Percentiles rank a stretch among this genome's conserved stretches.
Evolutionary conservation across 2,797 vertebrate genomes (phyloP).

Genomic region (Molothrus ater): DNA sequence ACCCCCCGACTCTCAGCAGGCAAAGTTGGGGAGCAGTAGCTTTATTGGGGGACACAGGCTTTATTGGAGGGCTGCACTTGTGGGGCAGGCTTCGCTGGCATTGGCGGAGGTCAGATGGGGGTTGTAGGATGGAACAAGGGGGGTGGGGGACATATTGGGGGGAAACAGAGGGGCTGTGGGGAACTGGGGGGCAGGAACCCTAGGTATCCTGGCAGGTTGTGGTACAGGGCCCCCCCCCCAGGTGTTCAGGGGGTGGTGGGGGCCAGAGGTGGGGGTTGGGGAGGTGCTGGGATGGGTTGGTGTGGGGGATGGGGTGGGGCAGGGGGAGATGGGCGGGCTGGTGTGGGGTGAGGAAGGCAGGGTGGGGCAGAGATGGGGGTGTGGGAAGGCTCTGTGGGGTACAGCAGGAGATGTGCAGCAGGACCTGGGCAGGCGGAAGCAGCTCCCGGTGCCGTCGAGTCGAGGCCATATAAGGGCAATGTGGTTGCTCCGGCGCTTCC

Average conservation of each 20-base stretch:
- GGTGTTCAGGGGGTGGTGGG: neutral
- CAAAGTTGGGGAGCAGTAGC: neutral
- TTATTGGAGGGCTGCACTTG: neutral
- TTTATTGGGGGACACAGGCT: neutral
- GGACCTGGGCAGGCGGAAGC: neutral
- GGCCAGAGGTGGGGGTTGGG: no score
- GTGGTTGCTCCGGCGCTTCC: neutral
- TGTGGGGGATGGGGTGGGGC: no score
- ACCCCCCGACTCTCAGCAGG: neutral
- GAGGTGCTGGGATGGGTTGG: neutral
- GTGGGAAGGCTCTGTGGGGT: neutral
- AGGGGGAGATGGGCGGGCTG: neutral
- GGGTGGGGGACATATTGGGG: no score
- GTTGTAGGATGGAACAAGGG: no score
- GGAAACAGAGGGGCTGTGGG: no score
- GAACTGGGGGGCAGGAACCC: neutral
- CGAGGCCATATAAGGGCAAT: neutral
- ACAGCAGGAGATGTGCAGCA: neutral
- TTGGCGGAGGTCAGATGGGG: no score
- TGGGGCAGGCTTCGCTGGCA: neutral
- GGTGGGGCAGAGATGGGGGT: neutral
- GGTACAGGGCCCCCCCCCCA: no score
- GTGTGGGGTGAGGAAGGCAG: no score
- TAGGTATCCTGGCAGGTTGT: no score
- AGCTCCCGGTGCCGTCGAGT: neutral